Evolutionary conservation across 2,113 vertebrate genomes (phyloP).

Genomic region (Heterochromis multidens): DNA sequence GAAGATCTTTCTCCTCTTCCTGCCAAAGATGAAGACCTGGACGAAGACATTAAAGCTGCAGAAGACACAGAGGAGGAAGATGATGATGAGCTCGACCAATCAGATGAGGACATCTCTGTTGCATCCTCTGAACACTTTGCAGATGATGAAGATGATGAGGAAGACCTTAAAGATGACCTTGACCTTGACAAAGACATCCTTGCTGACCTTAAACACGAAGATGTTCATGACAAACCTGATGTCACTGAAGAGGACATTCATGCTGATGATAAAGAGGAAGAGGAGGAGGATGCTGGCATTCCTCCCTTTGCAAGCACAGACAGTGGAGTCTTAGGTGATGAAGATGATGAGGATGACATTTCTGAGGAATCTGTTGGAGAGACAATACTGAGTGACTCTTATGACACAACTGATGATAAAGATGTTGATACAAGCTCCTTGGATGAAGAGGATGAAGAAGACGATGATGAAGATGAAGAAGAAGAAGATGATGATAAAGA

Average conservation of each 20-base stretch:
- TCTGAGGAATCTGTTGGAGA: constrained; percentile 14
- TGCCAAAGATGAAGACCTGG: background rate
- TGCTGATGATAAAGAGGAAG: background rate
- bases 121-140: constrained; percentile 66
- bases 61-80: constrained; percentile 14
- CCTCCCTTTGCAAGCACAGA: constrained; percentile 26
- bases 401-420: constrained; percentile 23
- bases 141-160: constrained; percentile 63
- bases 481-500: constrained; percentile 1
- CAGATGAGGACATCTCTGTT: constrained; percentile 41
- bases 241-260: background rate
- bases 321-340: constrained; percentile 54
- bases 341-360: constrained; percentile 27
- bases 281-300: background rate
- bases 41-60: background rate
- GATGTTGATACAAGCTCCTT: constrained; percentile 17
- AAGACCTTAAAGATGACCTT: constrained; percentile 17
- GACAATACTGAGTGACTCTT: background rate
- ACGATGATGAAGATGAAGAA: background rate
- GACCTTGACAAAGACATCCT: background rate
- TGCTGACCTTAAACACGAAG: background rate
- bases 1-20: constrained; percentile 6
- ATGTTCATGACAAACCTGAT: background rate
- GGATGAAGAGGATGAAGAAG: constrained; percentile 10
- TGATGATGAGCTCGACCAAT: constrained; percentile 35